A percentile compares a stretch with the other conserved stretches of the same genome.
Conservation (phyloP, 2,113 vertebrate species). For the Bagarius yarrelli region DNA sequence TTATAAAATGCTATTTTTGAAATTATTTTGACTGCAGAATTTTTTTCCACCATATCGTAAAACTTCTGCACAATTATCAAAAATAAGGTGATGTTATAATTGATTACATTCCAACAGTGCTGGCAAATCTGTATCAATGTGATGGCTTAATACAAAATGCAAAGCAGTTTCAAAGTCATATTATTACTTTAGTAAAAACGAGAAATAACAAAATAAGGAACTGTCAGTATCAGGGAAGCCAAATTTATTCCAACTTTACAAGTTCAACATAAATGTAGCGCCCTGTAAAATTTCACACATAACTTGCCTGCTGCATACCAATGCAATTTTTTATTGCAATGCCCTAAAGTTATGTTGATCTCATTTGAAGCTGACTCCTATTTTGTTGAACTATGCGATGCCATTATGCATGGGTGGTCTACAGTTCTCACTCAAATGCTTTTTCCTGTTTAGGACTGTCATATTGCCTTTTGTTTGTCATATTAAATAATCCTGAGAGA, state of each 20-base stretch:
- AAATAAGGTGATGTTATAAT: too few relatives aligned
- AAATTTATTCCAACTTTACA: slow-evolving; percentile 55
- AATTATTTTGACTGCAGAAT: too few relatives aligned
- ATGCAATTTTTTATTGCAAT: slow-evolving; percentile 55
- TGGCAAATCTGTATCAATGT: background rate
- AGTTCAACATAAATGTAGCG: slow-evolving; percentile 60
- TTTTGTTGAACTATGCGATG: slow-evolving; percentile 27
- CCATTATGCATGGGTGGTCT: slow-evolving; percentile 13
- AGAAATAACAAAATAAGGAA: slow-evolving; percentile 10
- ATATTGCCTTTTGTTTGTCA: background rate
- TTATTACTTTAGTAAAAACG: background rate
- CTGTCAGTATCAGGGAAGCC: slow-evolving; percentile 27
- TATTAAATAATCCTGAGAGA: background rate
- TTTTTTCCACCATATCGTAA: too few relatives aligned
- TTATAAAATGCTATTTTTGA: background rate
- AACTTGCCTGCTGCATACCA: slow-evolving; percentile 51
- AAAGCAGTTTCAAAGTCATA: background rate
- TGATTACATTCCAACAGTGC: background rate
- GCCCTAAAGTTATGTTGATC: slow-evolving; percentile 49
- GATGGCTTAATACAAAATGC: background rate
- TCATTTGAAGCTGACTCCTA: slow-evolving; percentile 30
- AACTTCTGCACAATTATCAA: too few relatives aligned
- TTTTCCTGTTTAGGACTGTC: background rate
- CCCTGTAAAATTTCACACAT: slow-evolving; percentile 65
- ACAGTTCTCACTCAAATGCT: slow-evolving; percentile 6